Base-by-base conservation (phyloP, 2,888 invertebrate species). In the Caenorhabditis plicata region DNA sequence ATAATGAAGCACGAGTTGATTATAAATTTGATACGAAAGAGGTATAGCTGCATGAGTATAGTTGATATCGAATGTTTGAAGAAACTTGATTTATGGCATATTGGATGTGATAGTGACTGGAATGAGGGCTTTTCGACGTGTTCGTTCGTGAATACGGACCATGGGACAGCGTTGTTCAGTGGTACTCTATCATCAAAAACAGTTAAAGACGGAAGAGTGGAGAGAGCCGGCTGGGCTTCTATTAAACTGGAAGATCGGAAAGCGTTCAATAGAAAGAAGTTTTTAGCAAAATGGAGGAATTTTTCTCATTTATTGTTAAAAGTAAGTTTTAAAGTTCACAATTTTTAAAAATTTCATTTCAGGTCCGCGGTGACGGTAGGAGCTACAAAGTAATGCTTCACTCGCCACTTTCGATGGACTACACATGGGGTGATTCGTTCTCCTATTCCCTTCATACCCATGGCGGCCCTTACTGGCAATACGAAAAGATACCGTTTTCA, bases 381-480 rank as follows among this genome's bases (percentile, higher is more conserved):
- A 87, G 88, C 1, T 98, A 96, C 82, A 83, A 90, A 70, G 81
- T 98, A 25, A 90, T 90, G 82, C 83, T 96, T 45, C 86, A 87
- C 41, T 86, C 87, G 0, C 87, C 88, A 74, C 90, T 89, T 2
- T 87, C 86, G 71, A 89, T 87, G 76, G 95, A 96, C 82, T 82
- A 92, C 25, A 85, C 86, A n/a, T 92, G 91, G 91, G 88, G 91
- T 81, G 92, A 94, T 82, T 86, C 89, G 15, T 92, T 88, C 81
- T 87, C 88, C 75, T 95, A 88, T 82, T 87, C 89, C 0, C 83
- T 98, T 4, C 91, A 88, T 81, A 98, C 98, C 0, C 87, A 94
- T 83, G 98, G 98, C 32, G 79, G 66, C 0, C 98, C 98, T 0
- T 95, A 98, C 81, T 98, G 98, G 98, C 96, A 98, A 85, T 84